Conservation (phyloP, 2,113 vertebrate genomes). For the Gasterosteus aculeatus region DNA sequence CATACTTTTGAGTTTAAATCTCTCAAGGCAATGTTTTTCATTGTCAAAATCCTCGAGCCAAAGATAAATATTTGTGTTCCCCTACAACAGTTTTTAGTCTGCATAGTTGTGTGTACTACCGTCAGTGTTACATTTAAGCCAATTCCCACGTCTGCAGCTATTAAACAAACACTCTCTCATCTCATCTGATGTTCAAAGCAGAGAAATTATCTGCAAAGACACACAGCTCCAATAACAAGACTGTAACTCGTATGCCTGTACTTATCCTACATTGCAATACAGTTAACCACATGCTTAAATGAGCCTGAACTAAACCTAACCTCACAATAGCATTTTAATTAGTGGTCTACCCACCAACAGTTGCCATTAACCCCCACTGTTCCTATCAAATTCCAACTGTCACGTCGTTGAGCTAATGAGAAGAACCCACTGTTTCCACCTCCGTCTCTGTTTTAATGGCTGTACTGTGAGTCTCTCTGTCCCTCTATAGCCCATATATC, state of each 20-base stretch:
- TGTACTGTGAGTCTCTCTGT: conserved; percentile 11
- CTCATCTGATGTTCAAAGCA: neutral
- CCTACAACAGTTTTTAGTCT: neutral
- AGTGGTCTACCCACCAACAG: conserved; percentile 48
- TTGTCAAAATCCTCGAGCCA: neutral
- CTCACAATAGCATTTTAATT: conserved; percentile 63
- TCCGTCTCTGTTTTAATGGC: conserved; percentile 15
- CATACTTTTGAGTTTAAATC: conserved; percentile 11
- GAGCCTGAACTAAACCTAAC: conserved; percentile 43
- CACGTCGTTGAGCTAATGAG: conserved; percentile 32
- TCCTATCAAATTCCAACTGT: conserved; percentile 39
- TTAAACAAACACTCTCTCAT: neutral
- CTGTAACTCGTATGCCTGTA: neutral
- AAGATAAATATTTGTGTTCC: neutral
- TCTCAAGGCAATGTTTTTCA: neutral
- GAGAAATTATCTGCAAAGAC: conserved; percentile 4
- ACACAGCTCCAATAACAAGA: conserved; percentile 14
- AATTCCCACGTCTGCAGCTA: neutral
- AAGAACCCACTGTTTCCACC: conserved; percentile 28
- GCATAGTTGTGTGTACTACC: neutral
- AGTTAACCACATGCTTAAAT: conserved; percentile 55
- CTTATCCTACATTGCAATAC: conserved; percentile 28
- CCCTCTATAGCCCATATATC: conserved; percentile 4
- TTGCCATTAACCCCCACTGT: conserved; percentile 40
- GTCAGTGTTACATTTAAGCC: neutral